These are phyloP conservation scores for Meleagris gallopavo DNA, from an alignment of 2,113 vertebrate species.

Conservation along the genomic window DNA sequence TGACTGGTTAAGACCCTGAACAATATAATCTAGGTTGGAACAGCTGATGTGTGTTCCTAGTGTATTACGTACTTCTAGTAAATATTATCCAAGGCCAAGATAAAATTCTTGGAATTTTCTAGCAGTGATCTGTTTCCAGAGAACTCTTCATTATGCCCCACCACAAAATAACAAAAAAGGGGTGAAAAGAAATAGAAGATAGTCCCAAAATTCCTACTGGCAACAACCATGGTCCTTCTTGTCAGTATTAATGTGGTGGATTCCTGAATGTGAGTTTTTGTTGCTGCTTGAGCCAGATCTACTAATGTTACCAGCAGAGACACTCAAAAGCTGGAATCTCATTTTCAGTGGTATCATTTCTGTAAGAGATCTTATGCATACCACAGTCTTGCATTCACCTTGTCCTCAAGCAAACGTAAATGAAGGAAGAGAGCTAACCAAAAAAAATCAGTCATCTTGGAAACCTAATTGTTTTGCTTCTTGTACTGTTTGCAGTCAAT, in stretches of 20 bases:
- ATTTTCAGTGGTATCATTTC: neutral
- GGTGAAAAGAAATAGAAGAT: neutral
- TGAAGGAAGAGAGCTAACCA: neutral
- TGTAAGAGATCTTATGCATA: neutral
- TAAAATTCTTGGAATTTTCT: neutral
- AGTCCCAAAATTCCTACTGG: neutral
- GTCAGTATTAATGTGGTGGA: neutral
- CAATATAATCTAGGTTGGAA: neutral
- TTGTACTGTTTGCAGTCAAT: neutral
- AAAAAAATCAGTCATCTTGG: neutral
- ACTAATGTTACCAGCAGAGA: neutral
- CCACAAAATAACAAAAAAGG: neutral
- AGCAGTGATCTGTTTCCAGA: neutral
- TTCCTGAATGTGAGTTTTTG: accelerated
- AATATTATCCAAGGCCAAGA: neutral
- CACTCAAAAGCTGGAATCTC: neutral
- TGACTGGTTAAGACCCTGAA: neutral
- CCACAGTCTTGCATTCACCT: neutral
- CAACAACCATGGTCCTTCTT: neutral
- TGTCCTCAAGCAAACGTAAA: neutral
- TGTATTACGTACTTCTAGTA: neutral
- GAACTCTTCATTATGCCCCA: neutral
- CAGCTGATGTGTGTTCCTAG: neutral
- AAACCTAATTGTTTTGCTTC: neutral
- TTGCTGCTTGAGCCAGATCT: neutral